Evolutionary conservation across 1,140 invertebrate genomes (phyloP).

Genomic region (Phymastichus coffea): DNA sequence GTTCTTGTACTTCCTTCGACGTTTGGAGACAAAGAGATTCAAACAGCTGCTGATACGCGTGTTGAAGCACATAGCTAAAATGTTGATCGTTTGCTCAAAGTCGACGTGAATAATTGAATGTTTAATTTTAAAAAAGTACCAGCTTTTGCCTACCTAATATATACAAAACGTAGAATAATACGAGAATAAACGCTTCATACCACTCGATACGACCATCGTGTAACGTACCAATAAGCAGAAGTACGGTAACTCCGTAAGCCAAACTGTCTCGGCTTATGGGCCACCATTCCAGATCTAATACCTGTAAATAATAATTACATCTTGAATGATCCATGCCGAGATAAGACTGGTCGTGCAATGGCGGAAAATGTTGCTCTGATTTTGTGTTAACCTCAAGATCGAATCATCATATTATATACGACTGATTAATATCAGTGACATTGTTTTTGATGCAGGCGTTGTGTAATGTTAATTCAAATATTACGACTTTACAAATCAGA

Average conservation of each 20-base stretch:
- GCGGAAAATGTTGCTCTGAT: no score
- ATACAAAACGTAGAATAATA: conserved; percentile 60
- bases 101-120: not conserved
- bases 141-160: conserved; percentile 58
- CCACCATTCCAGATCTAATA: conserved; percentile 65
- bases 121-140: not conserved
- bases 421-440: no score
- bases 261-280: conserved; percentile 67
- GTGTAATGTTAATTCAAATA: no score
- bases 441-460: no score
- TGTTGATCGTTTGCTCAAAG: no score
- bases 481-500: no score
- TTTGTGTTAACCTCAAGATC: no score
- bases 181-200: conserved; percentile 63
- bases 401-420: no score
- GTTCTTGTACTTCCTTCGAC: conserved; percentile 43
- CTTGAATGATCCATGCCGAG: no score
- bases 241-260: conserved; percentile 66
- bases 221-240: conserved; percentile 62
- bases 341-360: no score
- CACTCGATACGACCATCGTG: conserved; percentile 64
- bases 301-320: no score
- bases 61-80: conserved; percentile 55
- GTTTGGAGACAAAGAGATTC: conserved; percentile 33
- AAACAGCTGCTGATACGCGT: conserved; percentile 42